Evolutionary conservation across 2,797 vertebrate genomes (phyloP).

Genomic region (Myripristis jacobus): DNA sequence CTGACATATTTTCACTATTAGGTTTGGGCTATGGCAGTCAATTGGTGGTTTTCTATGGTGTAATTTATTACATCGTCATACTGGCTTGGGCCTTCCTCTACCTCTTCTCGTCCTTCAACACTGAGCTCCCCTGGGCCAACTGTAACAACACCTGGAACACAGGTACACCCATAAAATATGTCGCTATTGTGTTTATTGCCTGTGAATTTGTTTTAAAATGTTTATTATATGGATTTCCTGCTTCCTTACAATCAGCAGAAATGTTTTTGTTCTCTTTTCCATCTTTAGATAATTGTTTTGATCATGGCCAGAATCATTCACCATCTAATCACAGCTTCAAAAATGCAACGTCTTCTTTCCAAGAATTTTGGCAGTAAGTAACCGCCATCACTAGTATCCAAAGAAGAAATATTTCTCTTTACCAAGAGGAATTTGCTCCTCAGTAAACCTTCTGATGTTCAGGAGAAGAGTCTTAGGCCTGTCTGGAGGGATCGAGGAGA

Average conservation of each 20-base stretch:
- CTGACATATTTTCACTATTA: constrained; percentile 23
- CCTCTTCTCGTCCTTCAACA: too few species aligned
- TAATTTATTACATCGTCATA: constrained; percentile 77
- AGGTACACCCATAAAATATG: constrained; percentile 52
- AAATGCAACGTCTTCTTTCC: constrained; percentile 72
- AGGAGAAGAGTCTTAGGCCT: constrained; percentile 90
- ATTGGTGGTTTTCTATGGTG: constrained; percentile 69
- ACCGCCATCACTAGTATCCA: too few species aligned
- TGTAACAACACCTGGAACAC: constrained; percentile 82
- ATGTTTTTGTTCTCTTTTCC: too few species aligned
- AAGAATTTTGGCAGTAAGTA: constrained; percentile 84
- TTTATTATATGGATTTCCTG: too few species aligned
- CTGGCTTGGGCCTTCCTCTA: constrained; percentile 79
- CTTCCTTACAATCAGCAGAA: too few species aligned
- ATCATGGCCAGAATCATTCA: constrained; percentile 81
- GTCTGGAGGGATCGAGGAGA: constrained; percentile 88
- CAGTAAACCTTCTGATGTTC: too few species aligned
- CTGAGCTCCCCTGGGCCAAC: constrained; percentile 79
- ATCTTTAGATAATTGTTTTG: constrained; percentile 83
- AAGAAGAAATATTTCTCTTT: too few species aligned
- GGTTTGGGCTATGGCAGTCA: constrained; percentile 73
- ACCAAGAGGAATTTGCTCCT: too few species aligned
- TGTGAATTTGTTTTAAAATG: too few species aligned
- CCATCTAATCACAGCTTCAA: constrained; percentile 37
- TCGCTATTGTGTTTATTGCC: too few species aligned